Base-by-base conservation (phyloP, 2,888 invertebrate genomes). In the Alloplasta piceator region DNA sequence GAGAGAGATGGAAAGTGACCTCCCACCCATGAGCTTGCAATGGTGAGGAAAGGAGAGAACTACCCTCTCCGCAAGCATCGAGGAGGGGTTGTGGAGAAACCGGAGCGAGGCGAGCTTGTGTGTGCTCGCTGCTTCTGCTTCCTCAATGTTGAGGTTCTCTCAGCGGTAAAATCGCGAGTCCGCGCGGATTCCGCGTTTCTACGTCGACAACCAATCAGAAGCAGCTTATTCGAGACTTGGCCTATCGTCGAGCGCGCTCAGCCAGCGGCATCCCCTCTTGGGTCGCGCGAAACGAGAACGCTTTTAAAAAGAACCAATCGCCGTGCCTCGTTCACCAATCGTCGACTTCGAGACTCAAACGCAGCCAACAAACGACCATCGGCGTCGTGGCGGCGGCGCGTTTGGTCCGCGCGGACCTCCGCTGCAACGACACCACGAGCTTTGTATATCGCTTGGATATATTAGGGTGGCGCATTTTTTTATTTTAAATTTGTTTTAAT, bases 231-330 rank as follows among this genome's bases (percentile, higher is more conserved):
- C 76, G 78, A 77, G 73, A 83, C 88, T 89, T 88, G 79, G 76
- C 90, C 89, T 91, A 90, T 87, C 61, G 74, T 56, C 66, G 12
- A 6, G 7, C 67, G 14, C 58, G 16, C 80, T 89, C 86, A 84
- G 87, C 86, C 85, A 86, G 86, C 79, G 82, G 76, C 82, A 86
- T 86, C 88, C 86, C 88, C 87, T 84, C 87, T 86, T 86, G 86
- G 83, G 76, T 66, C 64, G 71, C 55, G 71, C 50, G 26, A 71
- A 71, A 72, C 77, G 75, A 56, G 80, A 83, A 79, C 80, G 88
- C 88, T 90, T 88, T 89, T 87, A 89, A 86, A 85, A 86, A 85
- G 80, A 77, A 78, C 90, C 90, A 90, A 90, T 89, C 36, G 70
- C 26, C 56, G 67, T 39, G 4, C 70, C 67, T 26, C 71, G 64